Percentiles rank a stretch among this genome's conserved stretches.
Conservation (phyloP, 2,797 vertebrate genomes). For the Chanos chanos region DNA sequence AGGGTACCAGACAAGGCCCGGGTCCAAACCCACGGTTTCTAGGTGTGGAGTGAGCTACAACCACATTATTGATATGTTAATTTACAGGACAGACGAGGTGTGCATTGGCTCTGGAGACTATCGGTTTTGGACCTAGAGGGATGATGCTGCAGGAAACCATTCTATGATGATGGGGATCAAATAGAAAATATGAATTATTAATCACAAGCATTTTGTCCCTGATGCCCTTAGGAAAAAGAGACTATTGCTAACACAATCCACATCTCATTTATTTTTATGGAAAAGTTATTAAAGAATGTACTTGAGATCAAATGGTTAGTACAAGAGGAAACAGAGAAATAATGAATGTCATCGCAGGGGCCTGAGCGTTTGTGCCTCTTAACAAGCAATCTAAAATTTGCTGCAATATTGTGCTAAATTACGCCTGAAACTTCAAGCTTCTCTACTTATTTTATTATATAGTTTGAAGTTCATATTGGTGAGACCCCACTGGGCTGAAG, state of each 20-base stretch:
- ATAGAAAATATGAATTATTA: conserved; percentile 74
- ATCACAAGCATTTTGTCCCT: conserved; percentile 64
- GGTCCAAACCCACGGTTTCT: conserved; percentile 23
- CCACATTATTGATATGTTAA: conserved; percentile 53
- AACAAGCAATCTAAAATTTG: conserved; percentile 50
- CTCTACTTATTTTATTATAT: conserved; percentile 30
- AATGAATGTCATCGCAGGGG: conserved; percentile 50
- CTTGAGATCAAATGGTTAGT: conserved; percentile 65
- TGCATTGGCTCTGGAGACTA: conserved; percentile 51
- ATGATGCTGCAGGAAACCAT: conserved; percentile 58
- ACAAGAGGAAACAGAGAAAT: conserved; percentile 51
- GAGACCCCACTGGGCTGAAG: neutral
- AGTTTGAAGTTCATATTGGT: conserved; percentile 21
- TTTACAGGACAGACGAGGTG: conserved; percentile 53
- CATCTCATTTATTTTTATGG: conserved; percentile 71
- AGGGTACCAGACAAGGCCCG: conserved; percentile 44
- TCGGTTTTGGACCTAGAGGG: conserved; percentile 53
- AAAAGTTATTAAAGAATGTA: conserved; percentile 69
- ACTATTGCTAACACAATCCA: conserved; percentile 61
- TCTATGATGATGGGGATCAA: conserved; percentile 70
- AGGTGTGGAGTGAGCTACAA: conserved; percentile 37
- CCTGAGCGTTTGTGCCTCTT: conserved; percentile 41
- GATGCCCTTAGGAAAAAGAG: conserved; percentile 55
- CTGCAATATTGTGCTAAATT: conserved; percentile 36
- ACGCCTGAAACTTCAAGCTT: conserved; percentile 4